Evolutionary conservation across 2,113 vertebrate genomes (phyloP), one percentile per base, ranked within the genome.

Genomic region (Montifringilla adamsi): DNA sequence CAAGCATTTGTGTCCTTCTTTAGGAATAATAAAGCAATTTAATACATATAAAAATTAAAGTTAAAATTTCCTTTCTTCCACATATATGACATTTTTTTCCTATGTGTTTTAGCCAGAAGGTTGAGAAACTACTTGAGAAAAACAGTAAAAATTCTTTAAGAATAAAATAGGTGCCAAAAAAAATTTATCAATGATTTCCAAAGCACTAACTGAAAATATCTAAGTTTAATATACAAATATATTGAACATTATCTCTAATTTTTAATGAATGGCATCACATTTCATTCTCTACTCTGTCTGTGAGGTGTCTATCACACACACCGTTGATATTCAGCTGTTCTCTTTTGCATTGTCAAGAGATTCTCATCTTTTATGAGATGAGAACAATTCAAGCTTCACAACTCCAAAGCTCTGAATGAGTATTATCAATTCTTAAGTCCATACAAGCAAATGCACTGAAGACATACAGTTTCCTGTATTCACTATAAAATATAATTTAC

Each of bases 301-400:
- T 2, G 7, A 15, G 13, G 30, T 9, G 13, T 12, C 18, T 91
- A 15, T 33, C 59, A 47, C n/a, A 76, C 30, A 52, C 0, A 0
- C 3, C 1, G 2, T 14, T 72, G 22, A n/a, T 20, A 87, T 41
- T 68, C 27, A 77, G 35, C 24, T 4, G 0, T 44, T 84, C 55
- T 75, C 17, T 77, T 84, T 9, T 19, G 9, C 31, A 66, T 23
- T 59, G 7, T 28, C 66, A 75, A 35, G 33, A 81, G 20, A 21
- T 56, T 89, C 58, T 84, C 21, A 47, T 30, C 43, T 43, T 85
- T 87, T 31, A 30, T 1, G 3, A 60, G 59, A 60, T 39, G 35
- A 60, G 59, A 60, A 24, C 28, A 19, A 39, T 3, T 3, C 23
- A 73, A 39, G 10, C 23, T 73, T 78, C 39, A 35, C 37, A 73